Conservation (phyloP, 2,113 vertebrate species). For the Trematocara zebra region DNA sequence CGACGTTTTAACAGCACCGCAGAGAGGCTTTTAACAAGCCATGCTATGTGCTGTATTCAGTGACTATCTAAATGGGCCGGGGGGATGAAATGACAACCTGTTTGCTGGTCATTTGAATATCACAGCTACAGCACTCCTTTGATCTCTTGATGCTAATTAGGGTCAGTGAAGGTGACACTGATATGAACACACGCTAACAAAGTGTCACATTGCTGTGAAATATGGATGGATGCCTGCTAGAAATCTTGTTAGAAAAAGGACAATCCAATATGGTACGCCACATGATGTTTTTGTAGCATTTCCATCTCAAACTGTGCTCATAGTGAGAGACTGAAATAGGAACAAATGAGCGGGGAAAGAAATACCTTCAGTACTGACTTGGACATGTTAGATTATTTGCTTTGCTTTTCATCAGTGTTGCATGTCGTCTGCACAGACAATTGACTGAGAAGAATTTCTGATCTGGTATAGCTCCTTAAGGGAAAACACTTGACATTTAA, state of each 20-base stretch:
- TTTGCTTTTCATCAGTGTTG: not conserved
- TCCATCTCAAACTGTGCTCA: not conserved
- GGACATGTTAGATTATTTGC: not conserved
- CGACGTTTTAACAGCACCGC: not conserved
- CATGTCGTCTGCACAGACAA: not conserved
- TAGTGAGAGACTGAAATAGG: not conserved
- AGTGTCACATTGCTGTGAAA: not conserved
- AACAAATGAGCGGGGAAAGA: not conserved
- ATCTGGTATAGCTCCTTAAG: not conserved
- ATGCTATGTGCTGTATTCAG: not conserved
- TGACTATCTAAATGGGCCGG: not conserved
- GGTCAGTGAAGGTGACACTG: conserved; percentile 11
- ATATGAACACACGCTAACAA: not conserved
- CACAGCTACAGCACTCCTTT: conserved; percentile 59
- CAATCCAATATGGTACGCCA: conserved; percentile 4
- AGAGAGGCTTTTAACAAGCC: not conserved
- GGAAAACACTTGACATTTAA: not conserved
- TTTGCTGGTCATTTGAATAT: conserved; percentile 62
- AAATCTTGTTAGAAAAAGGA: conserved; percentile 20
- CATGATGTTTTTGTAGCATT: not conserved
- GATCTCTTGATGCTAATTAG: conserved; percentile 64
- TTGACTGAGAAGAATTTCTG: not conserved
- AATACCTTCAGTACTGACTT: not conserved
- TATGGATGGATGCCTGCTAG: conserved; percentile 1
- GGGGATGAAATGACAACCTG: conserved; percentile 27